These are phyloP conservation scores for Nephrotoma guestfalica DNA, from an alignment of 2,888 invertebrate species.

Conservation along the genomic window DNA sequence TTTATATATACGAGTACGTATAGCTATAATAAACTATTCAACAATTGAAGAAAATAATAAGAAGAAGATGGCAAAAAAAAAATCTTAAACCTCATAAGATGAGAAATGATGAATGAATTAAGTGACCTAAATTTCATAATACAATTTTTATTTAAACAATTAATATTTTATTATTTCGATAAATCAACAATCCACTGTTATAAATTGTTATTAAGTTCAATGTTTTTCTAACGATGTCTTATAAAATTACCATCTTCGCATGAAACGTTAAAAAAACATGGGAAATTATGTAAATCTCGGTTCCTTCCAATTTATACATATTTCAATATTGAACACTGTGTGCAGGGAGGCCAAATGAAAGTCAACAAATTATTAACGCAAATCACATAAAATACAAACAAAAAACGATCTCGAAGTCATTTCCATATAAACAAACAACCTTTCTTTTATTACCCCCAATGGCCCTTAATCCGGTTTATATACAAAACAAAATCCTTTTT, in stretches of 20 bases:
- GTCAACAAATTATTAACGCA: not conserved
- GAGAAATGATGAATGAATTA: not conserved
- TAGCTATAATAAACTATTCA: not conserved
- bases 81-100: not conserved
- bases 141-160: not conserved
- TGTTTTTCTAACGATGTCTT: not conserved
- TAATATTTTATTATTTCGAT: not conserved
- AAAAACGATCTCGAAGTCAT: not conserved
- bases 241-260: not conserved
- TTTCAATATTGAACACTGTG: not conserved
- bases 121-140: not conserved
- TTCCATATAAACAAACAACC: not conserved
- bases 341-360: not conserved
- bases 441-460: not conserved
- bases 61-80: not conserved
- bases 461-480: not conserved
- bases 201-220: not conserved
- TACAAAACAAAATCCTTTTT: not conserved
- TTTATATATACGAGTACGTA: not conserved
- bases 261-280: not conserved
- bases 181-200: not conserved
- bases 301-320: not conserved
- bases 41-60: not conserved
- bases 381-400: not conserved
- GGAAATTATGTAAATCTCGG: not conserved